These are phyloP conservation scores for Saguinus midas DNA, from an alignment of 2,113 vertebrate species.

Conservation along the genomic window DNA sequence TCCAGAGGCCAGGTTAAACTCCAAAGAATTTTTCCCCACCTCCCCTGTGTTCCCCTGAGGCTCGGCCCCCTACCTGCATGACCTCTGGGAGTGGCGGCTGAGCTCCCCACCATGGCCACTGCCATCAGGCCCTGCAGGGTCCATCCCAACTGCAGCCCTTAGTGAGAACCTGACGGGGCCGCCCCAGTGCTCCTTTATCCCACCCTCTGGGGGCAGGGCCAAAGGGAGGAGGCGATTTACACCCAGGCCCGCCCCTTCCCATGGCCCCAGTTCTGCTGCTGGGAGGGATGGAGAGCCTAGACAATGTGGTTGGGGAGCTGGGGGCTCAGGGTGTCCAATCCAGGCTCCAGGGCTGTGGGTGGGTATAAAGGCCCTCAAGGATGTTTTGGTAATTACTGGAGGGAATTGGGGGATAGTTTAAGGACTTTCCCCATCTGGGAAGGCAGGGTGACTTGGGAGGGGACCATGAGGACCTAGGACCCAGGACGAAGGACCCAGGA, in stretches of 20 bases:
- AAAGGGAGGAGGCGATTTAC: background rate
- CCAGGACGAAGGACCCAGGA: background rate
- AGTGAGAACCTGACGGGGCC: background rate
- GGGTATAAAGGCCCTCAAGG: background rate
- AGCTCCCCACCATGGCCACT: fast-evolving
- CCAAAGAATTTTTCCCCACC: background rate
- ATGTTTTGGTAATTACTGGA: background rate
- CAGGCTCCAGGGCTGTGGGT: background rate
- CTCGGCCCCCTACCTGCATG: background rate
- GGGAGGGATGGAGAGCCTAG: too few relatives aligned
- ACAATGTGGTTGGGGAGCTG: background rate
- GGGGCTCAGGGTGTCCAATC: background rate
- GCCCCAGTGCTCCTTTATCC: background rate
- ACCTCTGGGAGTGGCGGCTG: background rate
- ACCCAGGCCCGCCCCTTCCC: background rate
- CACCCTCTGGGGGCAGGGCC: background rate
- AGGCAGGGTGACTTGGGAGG: background rate
- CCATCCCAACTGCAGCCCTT: constrained; percentile 20
- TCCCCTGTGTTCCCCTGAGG: background rate
- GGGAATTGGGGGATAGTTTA: background rate
- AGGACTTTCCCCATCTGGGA: background rate
- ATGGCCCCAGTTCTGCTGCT: background rate
- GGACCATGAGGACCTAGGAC: background rate
- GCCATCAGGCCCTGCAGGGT: background rate
- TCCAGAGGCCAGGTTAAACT: background rate